A percentile compares a stretch with the other conserved stretches of the same genome.
Evolutionary conservation across 2,888 invertebrate species (phyloP).

Genomic region (Clitarchus hookeri): DNA sequence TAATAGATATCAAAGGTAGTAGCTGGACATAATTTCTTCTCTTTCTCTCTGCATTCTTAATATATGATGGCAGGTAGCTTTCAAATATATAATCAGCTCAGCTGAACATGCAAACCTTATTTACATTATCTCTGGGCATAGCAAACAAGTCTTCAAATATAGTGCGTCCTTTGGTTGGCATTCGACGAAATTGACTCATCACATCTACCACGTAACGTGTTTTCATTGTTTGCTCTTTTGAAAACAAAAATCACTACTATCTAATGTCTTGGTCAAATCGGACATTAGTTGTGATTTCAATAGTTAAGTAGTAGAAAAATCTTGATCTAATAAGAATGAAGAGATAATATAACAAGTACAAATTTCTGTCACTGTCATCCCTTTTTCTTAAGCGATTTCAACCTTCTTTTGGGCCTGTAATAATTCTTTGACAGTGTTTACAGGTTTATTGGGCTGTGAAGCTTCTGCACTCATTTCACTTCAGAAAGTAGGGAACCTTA

Average conservation of each 20-base stretch:
- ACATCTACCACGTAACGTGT: not conserved
- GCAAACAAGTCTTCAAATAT: not conserved
- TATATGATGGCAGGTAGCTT: not conserved
- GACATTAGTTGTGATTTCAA: not conserved
- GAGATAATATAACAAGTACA: not conserved
- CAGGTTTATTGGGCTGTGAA: not conserved
- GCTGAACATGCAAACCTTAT: not conserved
- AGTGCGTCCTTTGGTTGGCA: not conserved
- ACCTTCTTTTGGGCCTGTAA: not conserved
- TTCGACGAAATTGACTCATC: not conserved
- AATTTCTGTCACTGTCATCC: not conserved
- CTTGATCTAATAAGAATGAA: conserved; percentile 15
- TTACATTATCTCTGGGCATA: not conserved
- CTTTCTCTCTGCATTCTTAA: too few species aligned
- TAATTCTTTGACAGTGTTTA: not conserved
- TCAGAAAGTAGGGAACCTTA: not conserved
- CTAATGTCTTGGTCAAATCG: not conserved
- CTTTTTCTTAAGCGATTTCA: not conserved
- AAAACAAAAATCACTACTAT: not conserved
- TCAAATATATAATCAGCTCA: not conserved
- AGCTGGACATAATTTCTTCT: not conserved
- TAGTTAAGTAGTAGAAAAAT: not conserved
- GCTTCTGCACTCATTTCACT: not conserved
- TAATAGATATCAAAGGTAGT: not conserved
- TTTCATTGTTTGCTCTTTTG: not conserved